Evolutionary conservation across 1,140 invertebrate genomes (phyloP).

Genomic region (Nebria ingens): DNA sequence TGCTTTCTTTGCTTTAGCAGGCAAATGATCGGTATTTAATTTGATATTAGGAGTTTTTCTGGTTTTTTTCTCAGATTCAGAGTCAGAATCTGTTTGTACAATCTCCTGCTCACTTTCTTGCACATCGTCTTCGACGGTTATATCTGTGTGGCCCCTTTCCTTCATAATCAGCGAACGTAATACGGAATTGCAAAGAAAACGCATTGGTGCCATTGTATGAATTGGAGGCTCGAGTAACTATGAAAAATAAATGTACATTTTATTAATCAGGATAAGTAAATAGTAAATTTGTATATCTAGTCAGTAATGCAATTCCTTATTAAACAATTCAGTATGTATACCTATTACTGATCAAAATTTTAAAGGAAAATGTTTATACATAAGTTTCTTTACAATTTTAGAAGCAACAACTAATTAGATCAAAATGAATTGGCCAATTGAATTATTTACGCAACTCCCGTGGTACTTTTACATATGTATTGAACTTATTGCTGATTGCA

Average conservation of each 20-base stretch:
- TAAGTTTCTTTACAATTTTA: too few species aligned
- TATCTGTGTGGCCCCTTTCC: constrained; percentile 15
- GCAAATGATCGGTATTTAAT: not conserved
- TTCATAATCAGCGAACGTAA: constrained; percentile 34
- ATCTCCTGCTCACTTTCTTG: not conserved
- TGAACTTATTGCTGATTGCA: too few species aligned
- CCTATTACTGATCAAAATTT: too few species aligned
- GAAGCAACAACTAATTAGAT: too few species aligned
- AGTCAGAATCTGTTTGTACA: not conserved
- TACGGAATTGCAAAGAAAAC: constrained; percentile 38
- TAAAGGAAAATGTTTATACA: too few species aligned
- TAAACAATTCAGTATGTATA: too few species aligned
- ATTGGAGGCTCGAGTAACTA: constrained; percentile 39
- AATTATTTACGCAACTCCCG: too few species aligned
- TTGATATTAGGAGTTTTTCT: constrained; percentile 16
- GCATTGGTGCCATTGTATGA: constrained; percentile 42
- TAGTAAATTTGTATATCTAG: too few species aligned
- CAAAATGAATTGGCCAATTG: too few species aligned
- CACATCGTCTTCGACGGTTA: constrained; percentile 16
- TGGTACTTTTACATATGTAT: too few species aligned
- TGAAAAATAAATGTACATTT: constrained; percentile 22
- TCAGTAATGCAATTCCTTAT: too few species aligned
- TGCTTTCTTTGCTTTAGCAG: not conserved
- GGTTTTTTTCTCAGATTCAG: constrained; percentile 13
- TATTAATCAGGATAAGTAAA: too few species aligned